A percentile compares a stretch with the other conserved stretches of the same genome.
These are phyloP conservation scores for Tipula helvola DNA, from an alignment of 2,888 invertebrate genomes.

Conservation along the genomic window DNA sequence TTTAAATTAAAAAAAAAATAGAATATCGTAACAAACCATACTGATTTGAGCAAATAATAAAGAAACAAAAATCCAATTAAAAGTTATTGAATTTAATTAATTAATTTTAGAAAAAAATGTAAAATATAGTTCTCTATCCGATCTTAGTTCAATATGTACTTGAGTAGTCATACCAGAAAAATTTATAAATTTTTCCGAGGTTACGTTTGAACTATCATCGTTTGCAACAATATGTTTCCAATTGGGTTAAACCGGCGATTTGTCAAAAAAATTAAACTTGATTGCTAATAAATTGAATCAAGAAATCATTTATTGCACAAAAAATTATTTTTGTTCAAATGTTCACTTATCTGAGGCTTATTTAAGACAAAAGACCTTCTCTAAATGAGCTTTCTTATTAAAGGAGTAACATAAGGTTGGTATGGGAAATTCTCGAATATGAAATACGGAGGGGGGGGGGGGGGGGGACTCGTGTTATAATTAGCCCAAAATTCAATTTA, in stretches of 20 bases:
- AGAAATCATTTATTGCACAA: background rate
- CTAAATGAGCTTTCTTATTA: too few relatives aligned
- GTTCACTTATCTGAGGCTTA: background rate
- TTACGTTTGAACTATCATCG: background rate
- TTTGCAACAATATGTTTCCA: background rate
- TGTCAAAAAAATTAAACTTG: too few relatives aligned
- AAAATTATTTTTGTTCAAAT: background rate
- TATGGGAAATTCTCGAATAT: too few relatives aligned
- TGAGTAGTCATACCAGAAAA: background rate
- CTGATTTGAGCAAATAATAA: background rate
- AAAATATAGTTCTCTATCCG: background rate
- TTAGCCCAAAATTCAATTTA: too few relatives aligned
- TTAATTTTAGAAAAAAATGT: background rate
- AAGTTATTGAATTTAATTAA: background rate
- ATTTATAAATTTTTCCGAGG: background rate
- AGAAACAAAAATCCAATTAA: background rate
- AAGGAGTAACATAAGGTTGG: too few relatives aligned
- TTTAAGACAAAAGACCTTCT: too few relatives aligned
- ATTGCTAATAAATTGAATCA: background rate
- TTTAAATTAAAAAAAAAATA: background rate
- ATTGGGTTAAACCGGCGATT: background rate
- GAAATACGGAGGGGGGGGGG: too few relatives aligned
- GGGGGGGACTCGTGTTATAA: too few relatives aligned
- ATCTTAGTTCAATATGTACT: background rate
- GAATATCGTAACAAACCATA: background rate